Base-by-base conservation (phyloP, 2,888 invertebrate genomes). In the Ommatoiulus sabulosus region DNA sequence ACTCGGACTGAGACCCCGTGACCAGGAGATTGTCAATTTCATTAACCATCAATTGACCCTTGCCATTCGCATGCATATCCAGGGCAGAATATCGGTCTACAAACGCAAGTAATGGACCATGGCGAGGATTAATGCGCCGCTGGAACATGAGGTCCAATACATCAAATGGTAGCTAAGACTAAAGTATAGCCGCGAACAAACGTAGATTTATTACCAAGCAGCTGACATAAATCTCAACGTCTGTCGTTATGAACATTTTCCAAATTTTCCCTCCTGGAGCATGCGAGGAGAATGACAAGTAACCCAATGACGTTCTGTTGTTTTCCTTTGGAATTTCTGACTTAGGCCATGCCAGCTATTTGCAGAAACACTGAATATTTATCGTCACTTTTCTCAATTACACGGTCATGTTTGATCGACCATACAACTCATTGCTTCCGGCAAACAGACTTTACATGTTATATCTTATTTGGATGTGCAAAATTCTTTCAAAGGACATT, bases 11-110 rank as follows among this genome's bases (percentile, higher is more conserved):
- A 15, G 15, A 15, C 52, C 10, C 15, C 15, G 10, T 17, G 52
- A 52, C 52, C 20, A 63, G 63, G 20, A 63, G 20, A 63, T 63
- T 63, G 63, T 20, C n/a, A 20, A 7, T 63, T 63, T 63, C 63
- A 63, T 63, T 63, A 63, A 63, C 63, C n/a, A 20, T 20, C 63
- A 20, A 63, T 63, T 63, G 63, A 63, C 63, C 63, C 20, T 63
- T 63, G 63, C n/a, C 63, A 63, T 63, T 63, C 20, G 4, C 63
- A 63, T 63, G 63, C n/a, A 63, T 20, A 63, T 63, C n/a, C 63
- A 63, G n/a, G 63, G 17, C 0, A 20, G 20, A 20, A 15, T 63
- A 15, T 15, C 15, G 63, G 20, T 63, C 5, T 20, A 20, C 20
- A 63, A 63, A 20, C n/a, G 63, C 20, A 63, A 5, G n/a, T 63